Conservation (phyloP, 2,797 vertebrate genomes). For the Sitta carolinensis region DNA sequence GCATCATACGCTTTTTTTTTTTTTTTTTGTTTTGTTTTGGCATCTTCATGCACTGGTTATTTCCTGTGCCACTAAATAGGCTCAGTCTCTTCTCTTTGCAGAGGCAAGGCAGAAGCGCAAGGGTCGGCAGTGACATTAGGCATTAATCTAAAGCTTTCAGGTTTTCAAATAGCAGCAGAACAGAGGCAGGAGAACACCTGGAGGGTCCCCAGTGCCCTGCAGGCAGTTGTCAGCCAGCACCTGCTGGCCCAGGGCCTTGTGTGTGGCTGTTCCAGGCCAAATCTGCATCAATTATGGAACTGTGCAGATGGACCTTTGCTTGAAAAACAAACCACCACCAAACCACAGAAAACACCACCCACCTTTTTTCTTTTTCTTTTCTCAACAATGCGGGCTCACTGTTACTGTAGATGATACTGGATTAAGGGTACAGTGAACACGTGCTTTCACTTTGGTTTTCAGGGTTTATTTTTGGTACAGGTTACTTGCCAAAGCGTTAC, state of each 20-base stretch:
- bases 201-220: neutral
- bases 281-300: neutral
- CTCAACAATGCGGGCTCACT: neutral
- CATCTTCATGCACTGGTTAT: neutral
- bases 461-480: neutral
- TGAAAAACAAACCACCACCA: neutral
- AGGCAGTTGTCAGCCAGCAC: neutral
- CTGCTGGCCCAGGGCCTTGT: neutral
- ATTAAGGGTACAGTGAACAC: neutral
- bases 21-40: neutral
- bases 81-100: neutral
- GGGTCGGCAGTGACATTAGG: neutral
- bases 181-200: neutral
- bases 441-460: neutral
- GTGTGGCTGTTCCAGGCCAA: neutral
- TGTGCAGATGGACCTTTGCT: neutral
- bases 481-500: neutral
- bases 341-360: neutral
- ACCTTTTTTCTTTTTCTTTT: neutral
- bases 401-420: neutral
- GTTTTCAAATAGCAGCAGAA: neutral
- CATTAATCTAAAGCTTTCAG: neutral
- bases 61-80: neutral
- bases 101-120: neutral
- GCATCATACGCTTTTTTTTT: neutral